Evolutionary conservation across 1,140 invertebrate genomes (phyloP), one percentile per base, ranked within the genome.

Genomic region (Armadillidium nasatum): DNA sequence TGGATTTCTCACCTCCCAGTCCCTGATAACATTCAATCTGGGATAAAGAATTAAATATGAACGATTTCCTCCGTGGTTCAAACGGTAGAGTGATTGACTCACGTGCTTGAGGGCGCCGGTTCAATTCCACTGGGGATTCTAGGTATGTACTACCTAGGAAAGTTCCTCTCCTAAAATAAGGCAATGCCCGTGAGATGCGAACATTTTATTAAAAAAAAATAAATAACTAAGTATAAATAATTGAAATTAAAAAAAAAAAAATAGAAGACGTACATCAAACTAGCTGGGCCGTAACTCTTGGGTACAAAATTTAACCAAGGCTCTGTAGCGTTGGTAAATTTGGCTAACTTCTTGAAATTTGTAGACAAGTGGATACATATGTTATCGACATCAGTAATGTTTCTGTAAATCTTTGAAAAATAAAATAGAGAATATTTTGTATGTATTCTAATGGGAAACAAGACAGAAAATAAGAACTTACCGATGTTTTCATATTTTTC

Each of bases 321-420:
- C 11, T 44, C 44, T 21, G 76, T 54, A 15, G 74, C 67, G 45
- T 78, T 74, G 10, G 69, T 7, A n/a, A 67, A 71, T 44, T 78
- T 74, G 9, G 85, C 83, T 46, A 93, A 83, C 81, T 84, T 87
- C 9, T 89, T 87, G 0, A 94, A 86, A 84, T 94, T 89, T 0
- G 88, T 87, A 19, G 92, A 89, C 72, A 94, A 84, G 82, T 94
- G 91, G 10, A 94, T 83, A 75, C 88, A 87, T n/a, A 91, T 82
- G 82, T 89, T 90, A 43, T 85, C 83, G 0, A 60, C 11, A 60
- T 60, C 11, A 7, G 50, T 60, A 7, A 60, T 60, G 50, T 60
- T 60, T 60, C 19, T 60, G 19, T 60, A 60, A 15, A 60, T 19
- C 50, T 60, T 60, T 60, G 11, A 15, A 60, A 19, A 19, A n/a